A percentile compares a stretch with the other conserved stretches of the same genome.
These are phyloP conservation scores for Chiloscyllium punctatum DNA, from an alignment of 2,797 vertebrate species.

Conservation along the genomic window DNA sequence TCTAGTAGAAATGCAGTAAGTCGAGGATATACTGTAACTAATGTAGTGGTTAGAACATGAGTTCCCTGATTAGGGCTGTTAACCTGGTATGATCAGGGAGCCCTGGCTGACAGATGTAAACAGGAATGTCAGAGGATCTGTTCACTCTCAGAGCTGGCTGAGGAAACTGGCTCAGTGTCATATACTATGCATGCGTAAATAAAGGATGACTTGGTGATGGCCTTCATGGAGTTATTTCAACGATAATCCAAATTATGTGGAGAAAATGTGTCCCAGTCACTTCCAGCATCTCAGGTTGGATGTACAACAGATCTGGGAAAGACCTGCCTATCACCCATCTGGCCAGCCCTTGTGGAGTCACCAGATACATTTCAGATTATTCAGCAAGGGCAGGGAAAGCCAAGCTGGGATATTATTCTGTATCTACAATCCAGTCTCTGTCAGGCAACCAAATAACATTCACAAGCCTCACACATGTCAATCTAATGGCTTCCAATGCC, in stretches of 20 bases:
- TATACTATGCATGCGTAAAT: too few relatives aligned
- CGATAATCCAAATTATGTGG: not conserved
- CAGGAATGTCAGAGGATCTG: too few relatives aligned
- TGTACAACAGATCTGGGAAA: not conserved
- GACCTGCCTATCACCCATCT: not conserved
- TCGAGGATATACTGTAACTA: not conserved
- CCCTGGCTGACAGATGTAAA: too few relatives aligned
- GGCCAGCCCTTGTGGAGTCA: not conserved
- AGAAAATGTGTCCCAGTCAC: not conserved
- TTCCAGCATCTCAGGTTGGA: not conserved
- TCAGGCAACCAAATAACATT: not conserved
- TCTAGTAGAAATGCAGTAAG: not conserved
- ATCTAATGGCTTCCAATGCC: not conserved
- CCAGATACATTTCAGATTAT: too few relatives aligned
- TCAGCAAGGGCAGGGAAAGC: not conserved
- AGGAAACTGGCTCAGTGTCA: too few relatives aligned
- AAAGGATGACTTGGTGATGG: too few relatives aligned
- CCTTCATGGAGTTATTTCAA: too few relatives aligned
- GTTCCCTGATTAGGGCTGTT: too few relatives aligned
- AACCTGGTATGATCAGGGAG: too few relatives aligned
- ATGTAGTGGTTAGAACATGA: too few relatives aligned
- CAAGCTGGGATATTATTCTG: not conserved
- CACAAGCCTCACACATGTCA: not conserved
- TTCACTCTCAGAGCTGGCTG: too few relatives aligned
- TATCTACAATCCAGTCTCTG: not conserved